Evolutionary conservation across 2,888 invertebrate species (phyloP), one percentile per base, ranked within the genome.

Genomic region (Julus scanicus): DNA sequence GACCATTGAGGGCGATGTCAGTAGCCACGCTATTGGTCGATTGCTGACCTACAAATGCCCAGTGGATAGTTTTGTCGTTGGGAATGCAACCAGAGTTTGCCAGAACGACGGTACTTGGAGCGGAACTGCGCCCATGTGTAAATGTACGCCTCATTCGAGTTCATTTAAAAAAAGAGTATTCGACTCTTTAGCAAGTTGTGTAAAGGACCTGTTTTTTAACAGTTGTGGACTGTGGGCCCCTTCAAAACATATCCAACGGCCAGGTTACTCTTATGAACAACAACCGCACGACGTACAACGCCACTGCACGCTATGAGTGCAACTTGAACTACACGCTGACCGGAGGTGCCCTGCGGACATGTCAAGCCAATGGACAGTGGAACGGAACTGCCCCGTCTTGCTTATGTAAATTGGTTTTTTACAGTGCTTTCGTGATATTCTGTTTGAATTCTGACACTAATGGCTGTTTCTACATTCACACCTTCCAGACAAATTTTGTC

Each of bases 261-360:
- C 93, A 89, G 5, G 90, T 91, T 83, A 89, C 89, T 2, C 92
- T 97, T 39, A 92, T 29, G n/a, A 95, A 96, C 90, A 95, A 96
- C 90, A 93, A 94, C 1, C 94, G 96, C 88, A 97, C 97, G 0
- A 97, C 96, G 0, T 95, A 95, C 91, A 96, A 96, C 0, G 96
- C 97, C 0, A 93, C 94, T 87, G 96, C 96, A 0, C 92, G 94
- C 4, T 97, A 97, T 92, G 94, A 94, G 6, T 98, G 98, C 91
- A 94, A 95, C 89, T 95, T 95, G 91, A 97, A 98, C 92, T 96
- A 96, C 92, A 97, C 97, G 0, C 93, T 97, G 2, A 95, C 96
- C 8, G 97, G 97, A 89, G 91, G 89, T 44, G 89, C 86, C 0
- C 94, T 93, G 4, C 90, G 93, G 89, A 83, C 53, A 9, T 91